These are phyloP conservation scores for Cynoglossus semilaevis DNA, from an alignment of 2,113 vertebrate genomes.

Conservation along the genomic window DNA sequence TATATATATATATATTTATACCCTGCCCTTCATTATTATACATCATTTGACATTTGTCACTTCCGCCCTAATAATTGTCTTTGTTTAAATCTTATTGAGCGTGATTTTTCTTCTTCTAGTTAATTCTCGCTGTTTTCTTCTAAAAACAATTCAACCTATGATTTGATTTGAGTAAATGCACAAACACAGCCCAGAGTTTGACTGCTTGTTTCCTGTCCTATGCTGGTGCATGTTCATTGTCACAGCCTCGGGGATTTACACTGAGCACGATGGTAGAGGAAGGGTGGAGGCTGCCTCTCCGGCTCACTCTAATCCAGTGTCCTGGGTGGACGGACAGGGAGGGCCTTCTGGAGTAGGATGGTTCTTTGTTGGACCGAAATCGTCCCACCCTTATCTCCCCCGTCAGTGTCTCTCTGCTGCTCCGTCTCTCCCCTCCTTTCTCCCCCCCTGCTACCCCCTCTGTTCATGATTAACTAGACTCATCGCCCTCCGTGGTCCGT, in stretches of 20 bases:
- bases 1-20: too few species aligned
- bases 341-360: conserved; percentile 25
- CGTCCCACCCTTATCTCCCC: conserved; percentile 39
- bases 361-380: conserved; percentile 28
- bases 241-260: conserved; percentile 56
- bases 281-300: conserved; percentile 44
- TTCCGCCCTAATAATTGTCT: too few species aligned
- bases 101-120: too few species aligned
- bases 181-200: conserved; percentile 11
- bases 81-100: too few species aligned
- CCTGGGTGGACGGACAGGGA: conserved; percentile 26
- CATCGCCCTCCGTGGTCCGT: conserved; percentile 64
- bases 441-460: conserved; percentile 22
- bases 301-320: conserved; percentile 52
- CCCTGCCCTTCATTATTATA: too few species aligned
- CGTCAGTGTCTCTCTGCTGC: conserved; percentile 36
- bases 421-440: conserved; percentile 1
- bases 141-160: too few species aligned
- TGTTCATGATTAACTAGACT: conserved; percentile 69
- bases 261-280: conserved; percentile 35
- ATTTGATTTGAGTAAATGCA: not conserved
- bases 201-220: conserved; percentile 20
- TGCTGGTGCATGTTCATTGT: conserved; percentile 35
- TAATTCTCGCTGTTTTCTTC: too few species aligned
- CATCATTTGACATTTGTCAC: too few species aligned